phyloP scores from a whole-genome alignment of 2,113 vertebrate genomes.

The Psophia crepitans region DNA sequence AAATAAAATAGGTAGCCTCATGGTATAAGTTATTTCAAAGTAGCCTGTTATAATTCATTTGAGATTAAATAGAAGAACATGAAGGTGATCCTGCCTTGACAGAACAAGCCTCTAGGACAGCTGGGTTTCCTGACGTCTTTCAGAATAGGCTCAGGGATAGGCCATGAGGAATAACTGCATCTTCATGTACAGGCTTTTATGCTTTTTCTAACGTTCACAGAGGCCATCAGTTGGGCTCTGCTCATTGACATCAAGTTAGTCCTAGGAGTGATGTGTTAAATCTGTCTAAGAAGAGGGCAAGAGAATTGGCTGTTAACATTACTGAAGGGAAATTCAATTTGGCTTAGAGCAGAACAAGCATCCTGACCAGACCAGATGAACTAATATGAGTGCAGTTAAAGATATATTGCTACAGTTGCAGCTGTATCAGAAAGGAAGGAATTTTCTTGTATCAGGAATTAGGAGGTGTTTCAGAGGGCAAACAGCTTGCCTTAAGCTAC shows the following conservation, averaged over 20 bases:
- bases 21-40: background rate
- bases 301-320: background rate
- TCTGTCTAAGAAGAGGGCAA: conserved; percentile 2
- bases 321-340: conserved; percentile 24
- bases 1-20: background rate
- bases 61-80: background rate
- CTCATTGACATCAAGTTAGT: background rate
- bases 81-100: background rate
- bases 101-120: background rate
- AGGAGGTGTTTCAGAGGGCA: conserved; percentile 11
- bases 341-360: background rate
- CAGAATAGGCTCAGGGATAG: background rate
- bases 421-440: background rate
- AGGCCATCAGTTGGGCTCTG: background rate
- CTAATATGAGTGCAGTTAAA: conserved; percentile 7
- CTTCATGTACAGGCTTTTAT: background rate
- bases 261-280: background rate
- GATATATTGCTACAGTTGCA: background rate
- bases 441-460: conserved; percentile 7
- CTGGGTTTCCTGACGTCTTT: background rate
- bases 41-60: background rate
- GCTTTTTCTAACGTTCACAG: background rate
- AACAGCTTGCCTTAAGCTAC: background rate
- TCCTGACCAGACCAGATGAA: background rate
- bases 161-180: background rate